Conservation (phyloP, 2,888 invertebrate genomes). For the Alentia gelatinosa region DNA sequence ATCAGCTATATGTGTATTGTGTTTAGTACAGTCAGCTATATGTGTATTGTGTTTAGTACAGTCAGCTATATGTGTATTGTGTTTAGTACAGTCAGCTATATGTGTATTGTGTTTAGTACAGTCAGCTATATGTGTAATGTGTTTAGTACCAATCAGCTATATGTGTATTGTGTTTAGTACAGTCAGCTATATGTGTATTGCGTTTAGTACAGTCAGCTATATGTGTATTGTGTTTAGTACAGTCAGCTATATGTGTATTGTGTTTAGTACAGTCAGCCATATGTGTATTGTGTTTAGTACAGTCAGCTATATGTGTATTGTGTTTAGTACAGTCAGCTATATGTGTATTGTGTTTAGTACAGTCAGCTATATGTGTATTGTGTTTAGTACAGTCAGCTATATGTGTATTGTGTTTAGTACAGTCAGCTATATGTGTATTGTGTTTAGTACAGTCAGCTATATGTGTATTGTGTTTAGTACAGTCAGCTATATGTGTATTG, state of each 20-base stretch:
- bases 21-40: background rate
- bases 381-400: too few relatives aligned
- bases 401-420: background rate
- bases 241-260: slow-evolving; percentile 81
- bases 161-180: background rate
- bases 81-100: background rate
- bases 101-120: slow-evolving; percentile 90
- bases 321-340: too few relatives aligned
- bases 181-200: slow-evolving; percentile 81
- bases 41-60: too few relatives aligned
- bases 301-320: slow-evolving; percentile 81
- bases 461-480: background rate
- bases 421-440: slow-evolving; percentile 81
- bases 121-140: slow-evolving; percentile 84
- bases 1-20: too few relatives aligned
- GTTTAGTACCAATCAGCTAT: too few relatives aligned
- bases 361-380: slow-evolving; percentile 81
- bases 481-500: slow-evolving; percentile 81
- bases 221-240: background rate
- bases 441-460: too few relatives aligned
- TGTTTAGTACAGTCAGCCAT: too few relatives aligned
- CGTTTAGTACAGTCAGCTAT: too few relatives aligned
- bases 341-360: background rate
- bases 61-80: too few relatives aligned
- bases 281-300: background rate